Evolutionary conservation across 2,797 vertebrate species (phyloP).

Genomic region (Typhlichthys subterraneus): DNA sequence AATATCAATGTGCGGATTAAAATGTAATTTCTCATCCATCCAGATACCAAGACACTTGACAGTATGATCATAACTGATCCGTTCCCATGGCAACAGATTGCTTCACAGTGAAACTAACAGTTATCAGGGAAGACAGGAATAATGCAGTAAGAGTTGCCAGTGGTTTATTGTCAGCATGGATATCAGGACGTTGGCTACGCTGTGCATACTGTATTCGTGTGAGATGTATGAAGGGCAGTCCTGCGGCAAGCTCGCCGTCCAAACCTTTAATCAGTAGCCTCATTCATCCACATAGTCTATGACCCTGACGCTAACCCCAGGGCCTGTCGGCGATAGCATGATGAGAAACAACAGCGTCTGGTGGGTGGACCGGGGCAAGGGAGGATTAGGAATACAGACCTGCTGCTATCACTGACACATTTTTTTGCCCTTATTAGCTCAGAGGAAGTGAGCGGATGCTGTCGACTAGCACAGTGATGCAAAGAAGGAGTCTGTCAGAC

Average conservation of each 20-base stretch:
- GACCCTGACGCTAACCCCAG: constrained; percentile 17
- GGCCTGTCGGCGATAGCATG: constrained; percentile 16
- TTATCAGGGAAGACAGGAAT: background rate
- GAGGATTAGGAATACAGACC: constrained; percentile 24
- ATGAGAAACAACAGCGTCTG: constrained; percentile 15
- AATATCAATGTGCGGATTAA: too few species aligned
- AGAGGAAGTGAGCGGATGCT: constrained; percentile 11
- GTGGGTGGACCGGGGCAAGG: constrained; percentile 8
- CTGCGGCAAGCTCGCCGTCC: constrained; percentile 5
- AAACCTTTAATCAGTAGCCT: constrained; percentile 32
- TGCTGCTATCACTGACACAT: constrained; percentile 57
- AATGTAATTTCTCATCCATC: too few species aligned
- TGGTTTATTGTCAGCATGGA: constrained; percentile 21
- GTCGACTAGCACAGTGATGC: background rate
- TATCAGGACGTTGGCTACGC: constrained; percentile 10
- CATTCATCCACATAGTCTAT: constrained; percentile 15
- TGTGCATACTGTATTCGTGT: constrained; percentile 9
- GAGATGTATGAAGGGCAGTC: constrained; percentile 3
- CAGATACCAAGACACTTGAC: too few species aligned
- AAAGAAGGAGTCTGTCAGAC: background rate
- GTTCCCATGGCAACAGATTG: constrained; percentile 2
- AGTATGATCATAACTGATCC: constrained; percentile 11
- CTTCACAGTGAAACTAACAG: background rate
- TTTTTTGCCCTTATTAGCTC: constrained; percentile 33
- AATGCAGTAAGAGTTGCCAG: background rate